Conservation (phyloP, 2,113 vertebrate genomes). For the Strix aluco region DNA sequence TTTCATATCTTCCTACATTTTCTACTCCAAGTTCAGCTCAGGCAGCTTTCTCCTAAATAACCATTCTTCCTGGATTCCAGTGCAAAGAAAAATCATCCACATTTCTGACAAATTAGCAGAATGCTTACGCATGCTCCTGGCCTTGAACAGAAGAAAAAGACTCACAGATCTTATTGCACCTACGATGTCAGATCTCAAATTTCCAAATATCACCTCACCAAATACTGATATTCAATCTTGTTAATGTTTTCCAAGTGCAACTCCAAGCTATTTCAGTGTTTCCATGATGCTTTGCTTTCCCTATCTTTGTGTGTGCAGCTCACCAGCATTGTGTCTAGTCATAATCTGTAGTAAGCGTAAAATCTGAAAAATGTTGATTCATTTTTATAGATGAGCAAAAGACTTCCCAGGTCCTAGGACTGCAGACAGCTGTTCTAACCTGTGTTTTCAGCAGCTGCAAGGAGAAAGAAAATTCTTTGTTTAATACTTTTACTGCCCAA, state of each 20-base stretch:
- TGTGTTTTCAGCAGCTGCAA: not conserved
- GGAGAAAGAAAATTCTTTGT: not conserved
- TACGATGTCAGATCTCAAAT: not conserved
- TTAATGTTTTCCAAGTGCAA: not conserved
- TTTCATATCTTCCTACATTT: not conserved
- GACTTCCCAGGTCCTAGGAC: not conserved
- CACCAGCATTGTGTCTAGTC: too few relatives aligned
- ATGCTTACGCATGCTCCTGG: not conserved
- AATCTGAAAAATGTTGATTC: not conserved
- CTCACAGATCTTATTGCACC: not conserved
- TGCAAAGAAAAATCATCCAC: not conserved
- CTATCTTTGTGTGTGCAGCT: not conserved
- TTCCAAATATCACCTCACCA: not conserved
- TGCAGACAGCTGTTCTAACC: not conserved
- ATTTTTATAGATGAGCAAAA: not conserved
- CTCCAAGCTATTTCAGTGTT: not conserved
- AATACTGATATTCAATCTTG: not conserved
- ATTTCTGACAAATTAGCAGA: not conserved
- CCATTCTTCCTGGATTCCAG: not conserved
- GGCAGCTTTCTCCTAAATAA: not conserved
- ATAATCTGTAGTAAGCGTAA: not conserved
- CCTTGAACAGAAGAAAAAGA: not conserved
- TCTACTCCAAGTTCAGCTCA: not conserved
- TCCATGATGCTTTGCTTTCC: not conserved
- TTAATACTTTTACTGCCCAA: not conserved